phyloP scores from a whole-genome alignment of 2,888 invertebrate species.

The Lasioglossum oenotherae region DNA sequence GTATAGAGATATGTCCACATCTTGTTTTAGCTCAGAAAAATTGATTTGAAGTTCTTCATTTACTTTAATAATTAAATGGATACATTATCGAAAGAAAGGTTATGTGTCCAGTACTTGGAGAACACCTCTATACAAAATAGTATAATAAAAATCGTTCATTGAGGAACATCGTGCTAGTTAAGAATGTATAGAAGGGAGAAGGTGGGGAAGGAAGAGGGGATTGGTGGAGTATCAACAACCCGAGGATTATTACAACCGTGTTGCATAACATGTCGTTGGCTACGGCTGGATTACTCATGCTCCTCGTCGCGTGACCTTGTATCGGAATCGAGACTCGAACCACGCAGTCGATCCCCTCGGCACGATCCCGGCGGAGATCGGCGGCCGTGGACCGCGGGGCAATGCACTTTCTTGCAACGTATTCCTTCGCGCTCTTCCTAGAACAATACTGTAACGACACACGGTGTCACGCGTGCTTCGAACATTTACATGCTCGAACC shows the following conservation, averaged over 20 bases:
- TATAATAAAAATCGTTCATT: not conserved
- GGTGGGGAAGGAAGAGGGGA: conserved; percentile 37
- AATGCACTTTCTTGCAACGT: conserved; percentile 63
- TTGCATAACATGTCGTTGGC: conserved; percentile 74
- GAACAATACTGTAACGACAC: conserved; percentile 53
- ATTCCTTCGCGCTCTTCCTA: conserved; percentile 27
- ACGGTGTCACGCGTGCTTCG: conserved; percentile 21
- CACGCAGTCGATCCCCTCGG: conserved; percentile 49
- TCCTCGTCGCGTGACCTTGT: conserved; percentile 67
- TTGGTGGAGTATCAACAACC: conserved; percentile 51
- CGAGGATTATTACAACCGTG: conserved; percentile 57
- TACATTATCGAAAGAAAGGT: too few species aligned
- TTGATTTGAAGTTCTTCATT: not conserved
- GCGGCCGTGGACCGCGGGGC: conserved; percentile 64
- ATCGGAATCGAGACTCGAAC: conserved; percentile 66
- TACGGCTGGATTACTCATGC: conserved; percentile 70
- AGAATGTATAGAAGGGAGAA: not conserved
- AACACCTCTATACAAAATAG: too few species aligned
- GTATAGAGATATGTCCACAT: too few species aligned
- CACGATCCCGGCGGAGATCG: conserved; percentile 59
- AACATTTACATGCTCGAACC: conserved; percentile 37
- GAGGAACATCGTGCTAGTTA: not conserved
- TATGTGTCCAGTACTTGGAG: too few species aligned
- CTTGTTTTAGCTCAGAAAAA: not conserved
- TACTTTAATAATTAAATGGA: too few species aligned